Evolutionary conservation across 1,140 invertebrate genomes (phyloP).

Genomic region (Eurosta solidaginis): DNA sequence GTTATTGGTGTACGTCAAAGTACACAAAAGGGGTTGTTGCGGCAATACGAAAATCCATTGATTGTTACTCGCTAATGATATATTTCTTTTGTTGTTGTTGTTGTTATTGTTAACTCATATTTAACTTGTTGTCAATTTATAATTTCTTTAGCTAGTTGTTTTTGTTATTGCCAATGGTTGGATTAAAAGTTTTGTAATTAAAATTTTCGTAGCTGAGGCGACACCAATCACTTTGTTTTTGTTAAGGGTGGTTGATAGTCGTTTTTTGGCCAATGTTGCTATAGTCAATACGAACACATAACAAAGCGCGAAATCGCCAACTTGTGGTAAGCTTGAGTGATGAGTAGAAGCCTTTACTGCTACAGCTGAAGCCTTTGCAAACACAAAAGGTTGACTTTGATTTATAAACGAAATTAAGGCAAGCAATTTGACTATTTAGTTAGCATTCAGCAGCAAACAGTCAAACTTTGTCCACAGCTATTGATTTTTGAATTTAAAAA

Average conservation of each 20-base stretch:
- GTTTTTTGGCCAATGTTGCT: neutral
- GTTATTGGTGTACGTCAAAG: neutral
- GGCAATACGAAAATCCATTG: constrained; percentile 1
- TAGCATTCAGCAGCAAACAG: neutral
- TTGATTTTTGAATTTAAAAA: constrained; percentile 16
- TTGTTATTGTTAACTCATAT: neutral
- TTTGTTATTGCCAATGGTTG: neutral
- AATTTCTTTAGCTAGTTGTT: neutral
- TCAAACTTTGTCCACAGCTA: constrained; percentile 20
- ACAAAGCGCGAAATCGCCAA: neutral
- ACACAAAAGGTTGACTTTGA: constrained; percentile 10
- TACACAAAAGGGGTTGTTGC: neutral
- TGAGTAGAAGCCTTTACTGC: neutral
- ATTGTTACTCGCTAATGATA: neutral
- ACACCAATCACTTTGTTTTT: neutral
- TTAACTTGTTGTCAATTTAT: constrained; percentile 23
- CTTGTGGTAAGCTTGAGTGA: neutral
- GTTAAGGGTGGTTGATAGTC: neutral
- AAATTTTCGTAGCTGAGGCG: constrained; percentile 24
- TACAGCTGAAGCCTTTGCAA: too few relatives aligned
- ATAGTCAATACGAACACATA: neutral
- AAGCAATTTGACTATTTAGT: constrained; percentile 24
- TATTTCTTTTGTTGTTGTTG: neutral
- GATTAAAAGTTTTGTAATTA: constrained; percentile 29
- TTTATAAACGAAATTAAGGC: constrained; percentile 25